Conservation (phyloP, 1,140 invertebrate species). For the Chrysoperla carnea region DNA sequence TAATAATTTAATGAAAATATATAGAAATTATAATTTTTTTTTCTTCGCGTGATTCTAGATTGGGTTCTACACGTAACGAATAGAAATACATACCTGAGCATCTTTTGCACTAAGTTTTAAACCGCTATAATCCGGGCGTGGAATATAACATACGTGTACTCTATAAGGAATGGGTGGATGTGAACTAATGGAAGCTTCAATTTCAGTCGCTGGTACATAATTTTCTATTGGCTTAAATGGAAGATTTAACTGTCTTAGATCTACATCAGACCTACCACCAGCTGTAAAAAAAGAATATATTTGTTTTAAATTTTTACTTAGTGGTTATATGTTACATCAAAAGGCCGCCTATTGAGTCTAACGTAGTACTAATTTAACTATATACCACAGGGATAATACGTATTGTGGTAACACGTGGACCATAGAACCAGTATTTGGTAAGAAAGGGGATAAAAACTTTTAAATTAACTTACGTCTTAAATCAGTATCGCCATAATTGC, state of each 20-base stretch:
- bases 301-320: not conserved
- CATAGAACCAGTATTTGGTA: too few relatives aligned
- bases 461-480: constrained; percentile 17
- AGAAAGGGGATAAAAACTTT: too few relatives aligned
- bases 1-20: too few relatives aligned
- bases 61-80: too few relatives aligned
- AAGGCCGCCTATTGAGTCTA: too few relatives aligned
- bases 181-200: constrained; percentile 59
- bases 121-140: constrained; percentile 52
- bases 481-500: constrained; percentile 31
- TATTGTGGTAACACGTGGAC: too few relatives aligned
- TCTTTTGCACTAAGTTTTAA: constrained; percentile 50
- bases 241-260: constrained; percentile 46
- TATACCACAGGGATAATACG: too few relatives aligned
- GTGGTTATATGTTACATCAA: not conserved
- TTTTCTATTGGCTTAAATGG: constrained; percentile 58
- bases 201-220: constrained; percentile 66
- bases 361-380: too few relatives aligned
- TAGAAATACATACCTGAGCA: constrained; percentile 19
- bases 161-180: constrained; percentile 56
- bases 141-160: constrained; percentile 43
- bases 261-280: constrained; percentile 41
- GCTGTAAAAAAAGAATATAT: constrained; percentile 3
- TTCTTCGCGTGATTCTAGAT: too few relatives aligned
- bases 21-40: too few relatives aligned